Evolutionary conservation across 2,113 vertebrate species (phyloP).

Genomic region (Grammomys surdaster): DNA sequence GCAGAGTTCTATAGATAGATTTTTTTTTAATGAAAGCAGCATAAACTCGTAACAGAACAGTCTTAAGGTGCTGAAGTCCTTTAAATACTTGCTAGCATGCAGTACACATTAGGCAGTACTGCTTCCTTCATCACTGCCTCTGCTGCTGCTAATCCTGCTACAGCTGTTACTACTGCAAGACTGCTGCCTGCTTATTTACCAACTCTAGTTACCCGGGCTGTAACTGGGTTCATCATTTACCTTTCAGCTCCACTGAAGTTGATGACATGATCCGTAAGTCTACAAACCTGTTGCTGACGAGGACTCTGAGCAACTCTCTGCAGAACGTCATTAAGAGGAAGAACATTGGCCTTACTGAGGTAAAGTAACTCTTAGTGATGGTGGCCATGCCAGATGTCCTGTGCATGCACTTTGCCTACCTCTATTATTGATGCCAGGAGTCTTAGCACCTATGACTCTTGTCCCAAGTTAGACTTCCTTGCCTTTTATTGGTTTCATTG

Average conservation of each 20-base stretch:
- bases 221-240: neutral
- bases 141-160: neutral
- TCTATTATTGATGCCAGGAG: neutral
- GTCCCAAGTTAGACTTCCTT: conserved; percentile 31
- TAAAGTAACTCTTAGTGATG: conserved; percentile 77
- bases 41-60: neutral
- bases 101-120: neutral
- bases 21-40: neutral
- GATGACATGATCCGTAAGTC: conserved; percentile 99
- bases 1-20: neutral
- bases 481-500: conserved; percentile 19
- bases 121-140: neutral
- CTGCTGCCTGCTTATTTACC: neutral
- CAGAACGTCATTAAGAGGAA: conserved; percentile 97
- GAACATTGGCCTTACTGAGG: conserved; percentile 97
- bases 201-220: neutral
- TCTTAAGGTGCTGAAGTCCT: neutral
- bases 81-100: conserved; percentile 37
- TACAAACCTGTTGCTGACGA: conserved; percentile 95
- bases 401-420: neutral
- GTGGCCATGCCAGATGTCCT: neutral
- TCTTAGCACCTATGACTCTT: neutral
- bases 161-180: neutral
- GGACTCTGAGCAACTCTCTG: conserved; percentile 96
- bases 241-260: conserved; percentile 94